Evolutionary conservation across 2,888 invertebrate genomes (phyloP), one percentile per base, ranked within the genome.

Genomic region (Eudasyphora cyanicolor): DNA sequence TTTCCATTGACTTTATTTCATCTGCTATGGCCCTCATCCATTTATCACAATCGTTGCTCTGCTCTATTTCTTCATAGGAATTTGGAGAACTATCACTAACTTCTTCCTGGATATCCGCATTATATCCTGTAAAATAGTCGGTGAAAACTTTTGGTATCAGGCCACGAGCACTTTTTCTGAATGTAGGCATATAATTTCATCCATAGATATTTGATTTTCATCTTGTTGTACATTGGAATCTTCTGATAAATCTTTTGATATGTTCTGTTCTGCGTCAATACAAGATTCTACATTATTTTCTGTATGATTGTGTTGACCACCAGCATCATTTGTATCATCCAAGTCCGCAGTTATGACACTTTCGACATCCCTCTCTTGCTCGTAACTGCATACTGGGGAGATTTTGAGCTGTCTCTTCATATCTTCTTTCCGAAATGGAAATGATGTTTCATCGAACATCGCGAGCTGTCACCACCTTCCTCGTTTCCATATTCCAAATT

Each of bases 1-100:
- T n/a, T n/a, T n/a, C n/a, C n/a, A n/a, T n/a, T n/a, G n/a, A n/a
- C n/a, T 79, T 17, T 32, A 19, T 76, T 73, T 60, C 51, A 80
- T 57, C 17, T 35, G 32, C 8, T 32, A 32, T 32, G 4, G 32
- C 32, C 4, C 8, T 32, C 8, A 32, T 5, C 57, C 42, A 73
- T 75, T 80, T 60, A 64, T 62, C 70, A 62, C n/a, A n/a, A 67
- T 32, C 32, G n/a, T n/a, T n/a, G n/a, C n/a, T n/a, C n/a, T n/a
- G n/a, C n/a, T n/a, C n/a, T n/a, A 32, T 4, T 32, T 57, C 67
- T 54, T 8, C 38, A 12, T 38, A 45, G 2, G 29, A 24, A 8
- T 35, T 17, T 32, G 27, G 29, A 17, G 10, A 14, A 78, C 24
- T 19, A 6, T 24, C n/a, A 1, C 14, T 3, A 35, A 27, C 19